Percentiles rank a stretch among this genome's conserved stretches.
Conservation (phyloP, 2,797 vertebrate genomes). For the Premnoplex brunnescens region DNA sequence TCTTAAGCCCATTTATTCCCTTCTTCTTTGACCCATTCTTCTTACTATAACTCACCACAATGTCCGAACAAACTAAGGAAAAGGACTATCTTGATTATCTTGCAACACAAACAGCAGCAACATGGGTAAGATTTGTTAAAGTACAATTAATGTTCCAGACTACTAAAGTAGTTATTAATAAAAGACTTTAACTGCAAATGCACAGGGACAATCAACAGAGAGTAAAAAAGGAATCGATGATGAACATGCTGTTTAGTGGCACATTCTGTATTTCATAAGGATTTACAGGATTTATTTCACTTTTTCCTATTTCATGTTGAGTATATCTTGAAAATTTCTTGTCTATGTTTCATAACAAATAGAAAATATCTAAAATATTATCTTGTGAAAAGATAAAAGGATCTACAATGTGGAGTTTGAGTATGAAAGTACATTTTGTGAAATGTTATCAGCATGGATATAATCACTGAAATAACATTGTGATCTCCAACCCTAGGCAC, state of each 20-base stretch:
- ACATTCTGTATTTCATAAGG: not conserved
- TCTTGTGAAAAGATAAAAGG: not conserved
- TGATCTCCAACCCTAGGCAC: not conserved
- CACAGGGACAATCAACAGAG: no score
- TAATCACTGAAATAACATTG: not conserved
- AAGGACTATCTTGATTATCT: not conserved
- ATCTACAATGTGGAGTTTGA: not conserved
- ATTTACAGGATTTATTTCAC: not conserved
- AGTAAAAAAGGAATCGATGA: not conserved
- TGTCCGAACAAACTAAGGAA: not conserved
- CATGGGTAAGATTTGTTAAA: no score
- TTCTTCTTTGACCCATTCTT: not conserved
- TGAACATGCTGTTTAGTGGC: not conserved
- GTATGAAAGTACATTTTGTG: not conserved
- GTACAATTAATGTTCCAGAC: no score
- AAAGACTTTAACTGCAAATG: no score
- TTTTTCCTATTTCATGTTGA: not conserved
- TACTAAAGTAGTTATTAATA: no score
- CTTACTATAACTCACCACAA: not conserved
- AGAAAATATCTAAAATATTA: not conserved
- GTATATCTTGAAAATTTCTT: not conserved
- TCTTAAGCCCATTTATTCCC: not conserved
- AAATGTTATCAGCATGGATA: not conserved
- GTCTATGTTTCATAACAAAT: not conserved
- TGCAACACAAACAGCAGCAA: no score